Evolutionary conservation across 2,888 invertebrate species (phyloP).

Genomic region (Phragmatobia fuliginosa): DNA sequence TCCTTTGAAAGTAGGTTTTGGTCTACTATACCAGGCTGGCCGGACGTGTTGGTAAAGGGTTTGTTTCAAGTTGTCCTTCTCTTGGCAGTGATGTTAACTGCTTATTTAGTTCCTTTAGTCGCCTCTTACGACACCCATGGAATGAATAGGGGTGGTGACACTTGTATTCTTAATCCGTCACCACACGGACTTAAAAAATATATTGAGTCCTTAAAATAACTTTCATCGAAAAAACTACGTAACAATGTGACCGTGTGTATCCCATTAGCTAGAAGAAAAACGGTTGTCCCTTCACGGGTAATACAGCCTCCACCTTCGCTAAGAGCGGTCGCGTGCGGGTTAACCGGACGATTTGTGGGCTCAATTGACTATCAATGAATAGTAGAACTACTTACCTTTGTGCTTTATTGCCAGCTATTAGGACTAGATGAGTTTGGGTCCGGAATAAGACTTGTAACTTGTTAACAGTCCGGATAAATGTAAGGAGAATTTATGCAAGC

Average conservation of each 20-base stretch:
- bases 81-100: too few relatives aligned
- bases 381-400: constrained; percentile 66
- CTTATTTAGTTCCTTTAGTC: too few relatives aligned
- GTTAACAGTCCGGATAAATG: background rate
- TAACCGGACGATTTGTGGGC: constrained; percentile 75
- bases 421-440: constrained; percentile 16
- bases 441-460: constrained; percentile 10
- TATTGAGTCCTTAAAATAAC: too few relatives aligned
- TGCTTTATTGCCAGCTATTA: constrained; percentile 47
- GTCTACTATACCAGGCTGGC: too few relatives aligned
- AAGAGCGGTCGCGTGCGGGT: constrained; percentile 68
- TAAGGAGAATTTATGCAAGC: constrained; percentile 4
- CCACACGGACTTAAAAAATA: too few relatives aligned
- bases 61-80: too few relatives aligned
- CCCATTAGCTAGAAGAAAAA: constrained; percentile 57
- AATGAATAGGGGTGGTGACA: too few relatives aligned
- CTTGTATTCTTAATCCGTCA: too few relatives aligned
- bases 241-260: constrained; percentile 42
- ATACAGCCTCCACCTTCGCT: constrained; percentile 50
- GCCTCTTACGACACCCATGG: too few relatives aligned
- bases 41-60: too few relatives aligned
- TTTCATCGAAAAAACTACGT: background rate
- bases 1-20: too few relatives aligned
- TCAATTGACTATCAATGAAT: constrained; percentile 82
- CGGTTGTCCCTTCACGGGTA: constrained; percentile 53